phyloP scores from a whole-genome alignment of 2,113 vertebrate genomes.

The Podilymbus podiceps region DNA sequence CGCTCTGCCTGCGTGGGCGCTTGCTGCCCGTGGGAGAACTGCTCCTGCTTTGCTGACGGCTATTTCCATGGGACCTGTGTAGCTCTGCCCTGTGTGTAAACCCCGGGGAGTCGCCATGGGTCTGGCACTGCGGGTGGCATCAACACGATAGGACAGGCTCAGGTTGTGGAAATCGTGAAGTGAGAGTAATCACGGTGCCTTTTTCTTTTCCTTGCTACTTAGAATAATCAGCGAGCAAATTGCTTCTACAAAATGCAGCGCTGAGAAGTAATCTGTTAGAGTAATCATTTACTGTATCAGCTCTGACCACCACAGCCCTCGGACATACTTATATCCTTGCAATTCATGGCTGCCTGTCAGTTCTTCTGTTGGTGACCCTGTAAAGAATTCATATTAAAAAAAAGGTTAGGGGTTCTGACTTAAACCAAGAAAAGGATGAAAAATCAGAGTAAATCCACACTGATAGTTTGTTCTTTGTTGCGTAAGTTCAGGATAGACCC shows the following conservation, averaged over 20 bases:
- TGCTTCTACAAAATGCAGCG: background rate
- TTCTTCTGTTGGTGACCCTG: background rate
- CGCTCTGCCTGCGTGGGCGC: fast-evolving
- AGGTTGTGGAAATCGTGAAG: background rate
- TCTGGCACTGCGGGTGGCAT: background rate
- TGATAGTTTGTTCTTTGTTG: background rate
- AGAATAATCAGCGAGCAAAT: background rate
- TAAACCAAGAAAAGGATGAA: background rate
- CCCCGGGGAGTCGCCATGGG: fast-evolving
- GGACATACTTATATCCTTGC: background rate
- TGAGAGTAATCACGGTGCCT: background rate
- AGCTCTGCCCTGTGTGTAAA: background rate
- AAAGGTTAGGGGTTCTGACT: background rate
- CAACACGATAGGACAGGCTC: background rate
- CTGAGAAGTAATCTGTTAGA: background rate
- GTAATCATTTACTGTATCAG: background rate
- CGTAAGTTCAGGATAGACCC: background rate
- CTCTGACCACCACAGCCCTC: background rate
- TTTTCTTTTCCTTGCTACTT: background rate
- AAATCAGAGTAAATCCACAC: constrained; percentile 2
- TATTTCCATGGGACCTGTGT: background rate
- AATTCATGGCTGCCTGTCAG: background rate
- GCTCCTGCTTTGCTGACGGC: background rate
- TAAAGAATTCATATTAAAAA: constrained; percentile 11
- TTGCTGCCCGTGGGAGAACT: background rate